phyloP scores from a whole-genome alignment of 64 coral and sea anemone genomes.

The Porites australiensis region DNA sequence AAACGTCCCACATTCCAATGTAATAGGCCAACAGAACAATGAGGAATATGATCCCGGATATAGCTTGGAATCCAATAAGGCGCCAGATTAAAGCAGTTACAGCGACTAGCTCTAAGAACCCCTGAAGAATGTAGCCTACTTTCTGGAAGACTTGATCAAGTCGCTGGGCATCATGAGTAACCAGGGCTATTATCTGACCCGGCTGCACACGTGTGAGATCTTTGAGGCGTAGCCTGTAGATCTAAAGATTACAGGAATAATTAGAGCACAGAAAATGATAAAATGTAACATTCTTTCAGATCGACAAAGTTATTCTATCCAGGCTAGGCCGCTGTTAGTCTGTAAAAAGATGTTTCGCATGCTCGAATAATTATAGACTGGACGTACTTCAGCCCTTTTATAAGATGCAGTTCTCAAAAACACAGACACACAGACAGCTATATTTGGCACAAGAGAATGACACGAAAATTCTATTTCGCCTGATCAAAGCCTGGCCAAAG shows the following conservation, averaged over 20 bases:
- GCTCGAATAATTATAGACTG: too few relatives aligned
- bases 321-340: neutral
- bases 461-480: too few relatives aligned
- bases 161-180: constrained; percentile 61
- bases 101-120: constrained; percentile 30
- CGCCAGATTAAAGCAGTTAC: constrained; percentile 59
- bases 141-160: constrained; percentile 67
- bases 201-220: constrained; percentile 32
- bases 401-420: too few relatives aligned
- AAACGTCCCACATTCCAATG: constrained; percentile 95
- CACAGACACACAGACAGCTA: too few relatives aligned
- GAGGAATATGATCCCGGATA: constrained; percentile 85
- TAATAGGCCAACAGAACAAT: constrained; percentile 86
- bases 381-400: too few relatives aligned
- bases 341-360: too few relatives aligned
- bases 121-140: constrained; percentile 42
- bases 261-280: neutral
- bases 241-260: neutral
- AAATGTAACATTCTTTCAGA: neutral
- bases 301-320: too few relatives aligned
- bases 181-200: constrained; percentile 21
- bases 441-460: too few relatives aligned
- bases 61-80: constrained; percentile 60
- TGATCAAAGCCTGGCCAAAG: too few relatives aligned
- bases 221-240: constrained; percentile 47